phyloP scores from a whole-genome alignment of 2,113 vertebrate genomes.

The Donacobius atricapilla region DNA sequence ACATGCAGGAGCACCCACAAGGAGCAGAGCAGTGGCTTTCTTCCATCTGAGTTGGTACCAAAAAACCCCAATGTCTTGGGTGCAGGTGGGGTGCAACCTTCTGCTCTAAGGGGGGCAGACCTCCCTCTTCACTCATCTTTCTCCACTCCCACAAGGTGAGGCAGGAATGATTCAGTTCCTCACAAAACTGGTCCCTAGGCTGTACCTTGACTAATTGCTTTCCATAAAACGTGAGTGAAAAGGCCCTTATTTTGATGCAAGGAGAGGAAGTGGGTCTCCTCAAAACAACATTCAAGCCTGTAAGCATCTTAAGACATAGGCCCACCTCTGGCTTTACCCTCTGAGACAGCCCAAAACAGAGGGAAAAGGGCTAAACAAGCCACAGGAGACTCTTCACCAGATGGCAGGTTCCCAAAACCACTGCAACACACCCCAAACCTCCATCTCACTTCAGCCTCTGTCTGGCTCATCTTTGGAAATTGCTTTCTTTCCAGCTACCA shows the following conservation, averaged over 20 bases:
- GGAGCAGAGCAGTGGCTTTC: not conserved
- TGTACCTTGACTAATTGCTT: not conserved
- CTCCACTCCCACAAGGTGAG: not conserved
- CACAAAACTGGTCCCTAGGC: not conserved
- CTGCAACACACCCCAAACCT: not conserved
- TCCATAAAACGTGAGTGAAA: not conserved
- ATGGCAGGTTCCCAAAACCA: not conserved
- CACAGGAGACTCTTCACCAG: too few species aligned
- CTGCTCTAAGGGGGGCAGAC: not conserved
- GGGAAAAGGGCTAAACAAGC: not conserved
- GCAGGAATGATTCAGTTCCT: not conserved
- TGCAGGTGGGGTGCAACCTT: rapidly evolving
- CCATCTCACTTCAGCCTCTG: not conserved
- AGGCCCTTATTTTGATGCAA: not conserved
- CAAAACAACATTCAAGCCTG: not conserved
- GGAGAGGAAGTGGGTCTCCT: rapidly evolving
- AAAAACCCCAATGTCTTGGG: rapidly evolving
- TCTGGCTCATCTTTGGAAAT: not conserved
- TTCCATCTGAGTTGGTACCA: not conserved
- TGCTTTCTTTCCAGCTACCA: not conserved
- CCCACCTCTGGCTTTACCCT: not conserved
- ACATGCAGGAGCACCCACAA: not conserved
- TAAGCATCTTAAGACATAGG: not conserved
- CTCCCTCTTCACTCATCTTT: not conserved
- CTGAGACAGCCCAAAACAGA: not conserved